Conservation (phyloP, 2,113 vertebrate genomes). For the Trichomycterus rosablanca region DNA sequence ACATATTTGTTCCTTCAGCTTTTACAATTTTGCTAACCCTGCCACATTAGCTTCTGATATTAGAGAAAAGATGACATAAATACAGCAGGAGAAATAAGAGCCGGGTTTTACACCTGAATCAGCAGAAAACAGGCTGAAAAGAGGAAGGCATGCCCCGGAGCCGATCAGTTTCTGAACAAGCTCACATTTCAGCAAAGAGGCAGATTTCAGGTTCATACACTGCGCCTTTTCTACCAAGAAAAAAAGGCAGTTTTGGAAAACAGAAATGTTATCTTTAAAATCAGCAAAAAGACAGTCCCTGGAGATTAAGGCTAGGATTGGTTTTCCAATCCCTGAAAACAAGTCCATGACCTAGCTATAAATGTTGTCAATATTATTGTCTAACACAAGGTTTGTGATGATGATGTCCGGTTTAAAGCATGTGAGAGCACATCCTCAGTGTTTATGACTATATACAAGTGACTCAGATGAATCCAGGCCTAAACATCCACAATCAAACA, state of each 20-base stretch:
- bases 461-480: too few relatives aligned
- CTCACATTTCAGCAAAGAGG: constrained; percentile 49
- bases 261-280: constrained; percentile 41
- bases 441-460: too few relatives aligned
- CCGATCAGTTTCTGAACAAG: constrained; percentile 26
- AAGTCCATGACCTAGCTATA: constrained; percentile 2
- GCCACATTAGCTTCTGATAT: constrained; percentile 24
- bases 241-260: constrained; percentile 22
- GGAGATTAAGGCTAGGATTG: constrained; percentile 33
- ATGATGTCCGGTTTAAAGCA: too few relatives aligned
- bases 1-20: constrained; percentile 10
- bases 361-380: constrained; percentile 18
- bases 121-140: constrained; percentile 21
- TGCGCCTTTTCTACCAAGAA: constrained; percentile 13
- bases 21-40: constrained; percentile 20
- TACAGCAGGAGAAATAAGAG: constrained; percentile 33
- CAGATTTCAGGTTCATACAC: constrained; percentile 30
- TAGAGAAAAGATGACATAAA: constrained; percentile 37
- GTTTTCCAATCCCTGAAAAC: constrained; percentile 6
- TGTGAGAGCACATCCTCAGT: too few relatives aligned
- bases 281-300: constrained; percentile 42
- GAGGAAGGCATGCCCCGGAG: constrained; percentile 30
- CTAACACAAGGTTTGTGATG: not conserved
- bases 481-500: too few relatives aligned
- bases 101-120: constrained; percentile 30